These are phyloP conservation scores for Hipparchia sbordonii DNA, from an alignment of 2,888 invertebrate genomes.

Conservation along the genomic window DNA sequence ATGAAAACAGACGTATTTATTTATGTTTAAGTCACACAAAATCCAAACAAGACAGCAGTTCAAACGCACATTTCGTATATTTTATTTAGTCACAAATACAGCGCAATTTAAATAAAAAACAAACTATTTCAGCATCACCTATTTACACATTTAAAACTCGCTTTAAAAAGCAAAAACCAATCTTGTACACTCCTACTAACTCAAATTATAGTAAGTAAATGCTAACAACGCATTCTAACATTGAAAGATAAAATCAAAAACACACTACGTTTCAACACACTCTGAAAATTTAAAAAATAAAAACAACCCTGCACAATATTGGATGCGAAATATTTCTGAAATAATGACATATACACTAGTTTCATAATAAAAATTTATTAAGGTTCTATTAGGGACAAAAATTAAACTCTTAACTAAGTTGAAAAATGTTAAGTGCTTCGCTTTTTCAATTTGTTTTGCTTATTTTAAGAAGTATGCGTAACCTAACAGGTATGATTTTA, in stretches of 20 bases:
- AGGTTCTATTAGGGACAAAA: background rate
- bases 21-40: conserved; percentile 17
- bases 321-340: conserved; percentile 15
- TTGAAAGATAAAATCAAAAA: conserved; percentile 16
- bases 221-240: conserved; percentile 45
- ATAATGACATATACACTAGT: conserved; percentile 26
- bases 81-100: conserved; percentile 28
- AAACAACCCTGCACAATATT: conserved; percentile 1
- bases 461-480: too few relatives aligned
- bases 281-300: background rate
- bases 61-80: conserved; percentile 23
- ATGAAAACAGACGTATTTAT: too few relatives aligned
- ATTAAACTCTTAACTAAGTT: background rate
- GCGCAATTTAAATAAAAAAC: conserved; percentile 28
- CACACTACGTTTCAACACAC: conserved; percentile 27
- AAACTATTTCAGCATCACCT: conserved; percentile 27
- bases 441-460: background rate
- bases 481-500: too few relatives aligned
- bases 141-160: conserved; percentile 24
- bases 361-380: background rate
- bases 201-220: conserved; percentile 25
- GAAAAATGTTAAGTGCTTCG: background rate
- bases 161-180: conserved; percentile 35
- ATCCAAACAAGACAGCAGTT: conserved; percentile 25
- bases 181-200: conserved; percentile 33